These are phyloP conservation scores for Scelioninae gen. 1 DNA, from an alignment of 2,888 invertebrate species.

Conservation along the genomic window DNA sequence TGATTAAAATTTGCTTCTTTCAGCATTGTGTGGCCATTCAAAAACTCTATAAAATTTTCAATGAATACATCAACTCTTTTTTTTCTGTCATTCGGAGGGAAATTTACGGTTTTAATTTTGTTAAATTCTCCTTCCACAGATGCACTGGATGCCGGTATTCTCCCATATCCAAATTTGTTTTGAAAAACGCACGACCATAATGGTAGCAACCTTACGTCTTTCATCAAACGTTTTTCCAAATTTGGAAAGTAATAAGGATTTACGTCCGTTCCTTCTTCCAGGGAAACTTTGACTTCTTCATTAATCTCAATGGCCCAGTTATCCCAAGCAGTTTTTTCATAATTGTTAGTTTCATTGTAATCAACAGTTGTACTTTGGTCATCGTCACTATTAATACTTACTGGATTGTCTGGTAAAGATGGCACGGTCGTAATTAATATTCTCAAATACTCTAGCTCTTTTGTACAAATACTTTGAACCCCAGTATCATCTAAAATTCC, in stretches of 20 bases:
- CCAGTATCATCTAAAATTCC: too few species aligned
- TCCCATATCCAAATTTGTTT: conserved; percentile 26
- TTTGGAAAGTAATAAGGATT: conserved; percentile 23
- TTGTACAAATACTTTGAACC: too few species aligned
- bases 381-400: too few species aligned
- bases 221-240: conserved; percentile 1
- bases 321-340: not conserved
- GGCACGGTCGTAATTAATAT: too few species aligned
- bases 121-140: conserved; percentile 42
- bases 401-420: too few species aligned
- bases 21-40: conserved; percentile 2
- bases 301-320: conserved; percentile 2
- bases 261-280: not conserved
- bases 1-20: not conserved
- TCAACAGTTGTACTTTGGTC: too few species aligned
- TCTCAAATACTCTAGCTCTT: too few species aligned
- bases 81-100: conserved; percentile 16
- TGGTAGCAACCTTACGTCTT: conserved; percentile 13
- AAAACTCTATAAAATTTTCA: conserved; percentile 6
- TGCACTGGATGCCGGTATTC: conserved; percentile 49
- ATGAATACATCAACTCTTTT: conserved; percentile 31
- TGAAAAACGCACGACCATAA: conserved; percentile 23
- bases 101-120: conserved; percentile 29
- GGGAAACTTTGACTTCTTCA: not conserved
- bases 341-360: too few species aligned